These are phyloP conservation scores for Pipistrellus nathusii DNA, from an alignment of 2,797 vertebrate genomes.

Conservation along the genomic window DNA sequence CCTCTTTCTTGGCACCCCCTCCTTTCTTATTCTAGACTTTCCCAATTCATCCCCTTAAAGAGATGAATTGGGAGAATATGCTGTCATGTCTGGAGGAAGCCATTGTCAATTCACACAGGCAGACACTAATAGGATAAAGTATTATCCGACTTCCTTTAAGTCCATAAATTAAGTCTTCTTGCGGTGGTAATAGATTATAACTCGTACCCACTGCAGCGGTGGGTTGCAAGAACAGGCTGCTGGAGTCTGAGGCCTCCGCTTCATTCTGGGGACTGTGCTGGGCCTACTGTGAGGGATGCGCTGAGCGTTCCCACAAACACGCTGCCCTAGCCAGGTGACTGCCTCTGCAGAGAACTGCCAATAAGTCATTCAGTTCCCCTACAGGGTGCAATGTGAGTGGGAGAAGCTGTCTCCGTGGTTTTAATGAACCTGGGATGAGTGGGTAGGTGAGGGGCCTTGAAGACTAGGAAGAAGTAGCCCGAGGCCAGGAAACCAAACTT, in stretches of 20 bases:
- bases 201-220: constrained; percentile 39
- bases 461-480: constrained; percentile 60
- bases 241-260: constrained; percentile 40
- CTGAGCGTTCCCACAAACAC: background rate
- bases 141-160: constrained; percentile 75
- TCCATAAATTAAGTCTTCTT: constrained; percentile 80
- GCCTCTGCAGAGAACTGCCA: background rate
- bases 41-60: constrained; percentile 44
- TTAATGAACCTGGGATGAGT: constrained; percentile 56
- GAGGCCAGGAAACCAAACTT: constrained; percentile 63
- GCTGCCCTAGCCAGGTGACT: background rate
- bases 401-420: constrained; percentile 53
- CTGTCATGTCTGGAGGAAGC: constrained; percentile 69
- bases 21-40: background rate
- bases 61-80: constrained; percentile 68
- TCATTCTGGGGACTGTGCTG: background rate
- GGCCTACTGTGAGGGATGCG: background rate
- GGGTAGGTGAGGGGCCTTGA: constrained; percentile 36
- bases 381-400: background rate
- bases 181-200: constrained; percentile 69
- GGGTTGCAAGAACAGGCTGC: background rate
- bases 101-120: constrained; percentile 70
- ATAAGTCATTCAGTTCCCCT: constrained; percentile 27
- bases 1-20: constrained; percentile 37
- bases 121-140: constrained; percentile 76